Conservation (phyloP, 2,797 vertebrate species). For the Sebastes taczanowskii region DNA sequence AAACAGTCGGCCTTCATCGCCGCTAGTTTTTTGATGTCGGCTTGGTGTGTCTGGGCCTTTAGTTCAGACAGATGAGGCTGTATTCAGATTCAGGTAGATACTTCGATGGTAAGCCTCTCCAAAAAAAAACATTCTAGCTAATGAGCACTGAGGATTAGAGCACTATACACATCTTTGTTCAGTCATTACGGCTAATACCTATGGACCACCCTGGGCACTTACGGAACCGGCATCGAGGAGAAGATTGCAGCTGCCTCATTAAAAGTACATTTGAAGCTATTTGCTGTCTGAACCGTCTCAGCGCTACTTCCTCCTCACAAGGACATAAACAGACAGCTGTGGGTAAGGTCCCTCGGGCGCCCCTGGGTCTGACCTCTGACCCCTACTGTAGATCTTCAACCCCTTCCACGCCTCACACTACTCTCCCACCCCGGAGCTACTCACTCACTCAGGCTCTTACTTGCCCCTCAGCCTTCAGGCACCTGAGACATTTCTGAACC, state of each 20-base stretch:
- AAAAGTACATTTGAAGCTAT: constrained; percentile 73
- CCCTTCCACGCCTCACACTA: constrained; percentile 17
- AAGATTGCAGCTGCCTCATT: constrained; percentile 74
- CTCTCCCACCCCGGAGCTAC: constrained; percentile 44
- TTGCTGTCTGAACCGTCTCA: constrained; percentile 56
- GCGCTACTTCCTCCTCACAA: constrained; percentile 44
- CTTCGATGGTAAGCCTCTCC: constrained; percentile 50
- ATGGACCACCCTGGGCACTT: constrained; percentile 68
- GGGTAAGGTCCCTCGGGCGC: constrained; percentile 45
- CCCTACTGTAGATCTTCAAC: constrained; percentile 56
- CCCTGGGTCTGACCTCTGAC: constrained; percentile 59
- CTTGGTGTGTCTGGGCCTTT: constrained; percentile 37
- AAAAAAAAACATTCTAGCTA: constrained; percentile 58
- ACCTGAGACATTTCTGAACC: constrained; percentile 33
- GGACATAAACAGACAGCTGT: constrained; percentile 64
- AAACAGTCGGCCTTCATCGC: too few relatives aligned
- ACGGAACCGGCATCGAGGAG: constrained; percentile 55
- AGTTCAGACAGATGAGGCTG: constrained; percentile 45
- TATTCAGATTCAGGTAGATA: constrained; percentile 39
- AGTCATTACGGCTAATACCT: constrained; percentile 74
- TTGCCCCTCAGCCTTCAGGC: constrained; percentile 52
- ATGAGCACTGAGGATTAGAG: constrained; percentile 65
- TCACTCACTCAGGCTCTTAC: constrained; percentile 67
- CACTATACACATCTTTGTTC: constrained; percentile 62
- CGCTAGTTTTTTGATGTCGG: too few relatives aligned